These are phyloP conservation scores for Euura lappo DNA, from an alignment of 1,140 invertebrate species.

Conservation along the genomic window DNA sequence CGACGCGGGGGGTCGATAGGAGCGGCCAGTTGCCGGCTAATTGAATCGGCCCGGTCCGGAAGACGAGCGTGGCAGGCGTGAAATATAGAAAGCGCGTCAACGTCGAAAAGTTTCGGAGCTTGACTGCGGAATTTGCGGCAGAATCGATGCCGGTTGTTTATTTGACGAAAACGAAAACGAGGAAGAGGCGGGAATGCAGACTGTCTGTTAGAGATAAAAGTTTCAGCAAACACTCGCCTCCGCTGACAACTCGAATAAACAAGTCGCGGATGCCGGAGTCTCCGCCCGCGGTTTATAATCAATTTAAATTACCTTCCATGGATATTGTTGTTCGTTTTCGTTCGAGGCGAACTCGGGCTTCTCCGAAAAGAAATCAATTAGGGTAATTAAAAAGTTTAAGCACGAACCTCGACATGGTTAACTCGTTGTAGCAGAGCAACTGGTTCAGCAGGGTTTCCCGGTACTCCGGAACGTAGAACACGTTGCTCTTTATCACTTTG, in stretches of 20 bases:
- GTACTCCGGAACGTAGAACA: conserved; percentile 95
- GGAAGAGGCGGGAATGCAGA: conserved; percentile 20
- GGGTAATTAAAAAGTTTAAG: too few species aligned
- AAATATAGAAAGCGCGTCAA: conserved; percentile 14
- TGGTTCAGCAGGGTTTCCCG: conserved; percentile 86
- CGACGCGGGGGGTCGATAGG: neutral
- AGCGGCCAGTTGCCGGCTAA: neutral
- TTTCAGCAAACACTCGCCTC: conserved; percentile 40
- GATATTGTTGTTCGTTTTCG: neutral
- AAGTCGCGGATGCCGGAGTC: too few species aligned
- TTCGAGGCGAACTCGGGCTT: neutral
- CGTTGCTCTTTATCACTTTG: conserved; percentile 87
- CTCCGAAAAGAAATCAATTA: too few species aligned
- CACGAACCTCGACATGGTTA: conserved; percentile 83
- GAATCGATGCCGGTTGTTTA: conserved; percentile 52
- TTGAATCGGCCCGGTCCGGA: neutral
- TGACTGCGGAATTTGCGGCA: conserved; percentile 31
- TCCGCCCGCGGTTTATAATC: neutral
- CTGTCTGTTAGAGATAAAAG: conserved; percentile 48
- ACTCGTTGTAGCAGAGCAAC: conserved; percentile 82
- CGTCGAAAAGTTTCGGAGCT: conserved; percentile 20
- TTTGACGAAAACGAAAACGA: conserved; percentile 29
- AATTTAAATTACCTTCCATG: neutral
- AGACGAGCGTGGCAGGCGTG: neutral
- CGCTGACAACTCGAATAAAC: too few species aligned